Evolutionary conservation across 2,888 invertebrate genomes (phyloP), one percentile per base, ranked within the genome.

Genomic region (Autographa gamma): DNA sequence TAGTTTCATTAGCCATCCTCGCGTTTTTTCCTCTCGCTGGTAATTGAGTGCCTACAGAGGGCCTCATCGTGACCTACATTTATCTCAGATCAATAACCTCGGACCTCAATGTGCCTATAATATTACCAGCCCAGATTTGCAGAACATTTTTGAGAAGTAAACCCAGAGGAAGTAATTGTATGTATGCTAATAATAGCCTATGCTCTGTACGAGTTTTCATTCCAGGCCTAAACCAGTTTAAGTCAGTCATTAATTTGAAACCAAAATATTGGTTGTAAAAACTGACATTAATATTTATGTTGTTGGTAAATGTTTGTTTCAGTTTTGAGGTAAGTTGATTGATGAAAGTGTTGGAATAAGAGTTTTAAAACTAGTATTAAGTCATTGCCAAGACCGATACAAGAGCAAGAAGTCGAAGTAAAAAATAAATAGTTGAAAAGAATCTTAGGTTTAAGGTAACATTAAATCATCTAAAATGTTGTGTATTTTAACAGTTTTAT

Each of bases 11-110:
- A 48, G 60, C 60, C 69, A 43, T 69, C 69, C 73, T 60, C 19
- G 73, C 64, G 62, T 79, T 79, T 83, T 82, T 81, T 66, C 72
- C 64, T 73, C 79, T 79, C 63, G 11, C 76, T 82, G 72, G 74
- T 84, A 81, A 81, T 72, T 64, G 72, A 78, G 70, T 77, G 74
- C 60, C 74, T 63, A 71, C 63, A 71, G 77, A 88, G 89, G 88
- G 89, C 88, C 84, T 69, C 84, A 85, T 86, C 79, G 73, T 91
- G 93, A 90, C 93, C 93, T 84, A 93, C 91, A 85, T 90, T 80
- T 79, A 74, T 70, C 82, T 79, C 85, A 74, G 91, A 89, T 89
- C 91, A 92, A 91, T 90, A 93, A 93, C 93, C 93, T 87, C 89
- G 31, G 58, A 79, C 81, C 82, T 83, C 86, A 78, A 74, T 74